These are phyloP conservation scores for Girardia tigrina DNA, from an alignment of 2,888 invertebrate genomes.

Conservation along the genomic window DNA sequence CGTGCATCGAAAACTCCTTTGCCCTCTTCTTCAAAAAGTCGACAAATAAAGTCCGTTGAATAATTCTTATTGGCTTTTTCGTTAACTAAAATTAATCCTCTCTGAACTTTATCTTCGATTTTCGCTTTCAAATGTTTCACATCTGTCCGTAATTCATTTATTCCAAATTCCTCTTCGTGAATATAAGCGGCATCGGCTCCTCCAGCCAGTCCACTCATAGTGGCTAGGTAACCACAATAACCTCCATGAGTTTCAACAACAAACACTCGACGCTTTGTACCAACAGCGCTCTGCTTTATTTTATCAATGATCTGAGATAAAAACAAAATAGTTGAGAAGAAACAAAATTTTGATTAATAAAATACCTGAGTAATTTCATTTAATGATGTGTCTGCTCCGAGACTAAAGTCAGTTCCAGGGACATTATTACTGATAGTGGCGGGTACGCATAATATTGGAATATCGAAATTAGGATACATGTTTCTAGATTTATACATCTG, in stretches of 20 bases:
- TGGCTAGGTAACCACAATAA: slow-evolving; percentile 91
- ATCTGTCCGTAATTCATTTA: slow-evolving; percentile 74
- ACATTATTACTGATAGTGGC: slow-evolving; percentile 98
- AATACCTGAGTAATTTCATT: slow-evolving; percentile 64
- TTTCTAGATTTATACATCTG: slow-evolving; percentile 63
- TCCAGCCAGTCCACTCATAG: slow-evolving; percentile 82
- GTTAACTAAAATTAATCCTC: slow-evolving; percentile 66
- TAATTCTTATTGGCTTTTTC: slow-evolving; percentile 37
- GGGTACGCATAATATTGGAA: slow-evolving; percentile 85
- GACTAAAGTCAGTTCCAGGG: slow-evolving; percentile 89
- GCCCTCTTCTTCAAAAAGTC: slow-evolving; percentile 87
- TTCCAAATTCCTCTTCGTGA: slow-evolving; percentile 73
- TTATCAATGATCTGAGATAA: slow-evolving; percentile 47
- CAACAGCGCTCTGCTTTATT: slow-evolving; percentile 93
- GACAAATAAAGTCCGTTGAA: slow-evolving; percentile 62
- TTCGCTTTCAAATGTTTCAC: slow-evolving; percentile 87
- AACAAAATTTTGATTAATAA: too few relatives aligned
- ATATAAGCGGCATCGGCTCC: slow-evolving; percentile 99
- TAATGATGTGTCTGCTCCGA: slow-evolving; percentile 88
- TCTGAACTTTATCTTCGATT: slow-evolving; percentile 58
- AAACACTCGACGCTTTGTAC: slow-evolving; percentile 89
- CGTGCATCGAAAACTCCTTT: slow-evolving; percentile 71
- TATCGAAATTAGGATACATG: slow-evolving; percentile 68
- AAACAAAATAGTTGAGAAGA: too few relatives aligned
- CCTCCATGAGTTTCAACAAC: slow-evolving; percentile 96